These are phyloP conservation scores for Mobula birostris DNA, from an alignment of 2,113 vertebrate species.

Conservation along the genomic window DNA sequence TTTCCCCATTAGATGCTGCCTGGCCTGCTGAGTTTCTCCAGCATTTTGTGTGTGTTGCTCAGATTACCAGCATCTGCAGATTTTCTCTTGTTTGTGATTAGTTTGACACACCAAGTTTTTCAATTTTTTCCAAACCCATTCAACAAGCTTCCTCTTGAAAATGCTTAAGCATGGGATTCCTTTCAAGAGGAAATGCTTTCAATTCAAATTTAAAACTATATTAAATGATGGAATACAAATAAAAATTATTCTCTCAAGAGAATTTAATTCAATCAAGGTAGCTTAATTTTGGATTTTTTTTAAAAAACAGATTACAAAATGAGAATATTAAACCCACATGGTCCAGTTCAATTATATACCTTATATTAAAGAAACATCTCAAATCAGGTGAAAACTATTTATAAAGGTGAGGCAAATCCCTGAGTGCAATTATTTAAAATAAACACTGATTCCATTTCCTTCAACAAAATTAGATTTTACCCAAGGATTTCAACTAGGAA, in stretches of 20 bases:
- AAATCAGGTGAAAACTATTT: not conserved
- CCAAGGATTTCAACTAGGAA: not conserved
- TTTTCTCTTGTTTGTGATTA: too few relatives aligned
- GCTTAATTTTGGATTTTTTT: not conserved
- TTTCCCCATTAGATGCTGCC: too few relatives aligned
- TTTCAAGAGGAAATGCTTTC: not conserved
- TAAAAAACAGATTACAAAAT: not conserved
- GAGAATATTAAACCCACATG: not conserved
- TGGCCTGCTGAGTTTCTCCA: too few relatives aligned
- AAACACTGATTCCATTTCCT: not conserved
- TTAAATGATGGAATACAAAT: not conserved
- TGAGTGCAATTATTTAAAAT: too few relatives aligned
- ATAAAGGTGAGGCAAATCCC: not conserved
- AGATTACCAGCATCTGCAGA: too few relatives aligned
- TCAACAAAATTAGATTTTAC: not conserved
- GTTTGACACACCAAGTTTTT: not conserved
- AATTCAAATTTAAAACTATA: not conserved
- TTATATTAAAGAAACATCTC: not conserved
- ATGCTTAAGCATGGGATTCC: not conserved
- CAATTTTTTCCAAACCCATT: not conserved
- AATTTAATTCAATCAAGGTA: not conserved
- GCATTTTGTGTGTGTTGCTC: too few relatives aligned
- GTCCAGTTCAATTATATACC: not conserved
- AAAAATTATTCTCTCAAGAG: not conserved
- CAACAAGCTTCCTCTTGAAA: not conserved